Conservation (phyloP, 1,140 invertebrate species). For the Neodiprion lecontei region DNA sequence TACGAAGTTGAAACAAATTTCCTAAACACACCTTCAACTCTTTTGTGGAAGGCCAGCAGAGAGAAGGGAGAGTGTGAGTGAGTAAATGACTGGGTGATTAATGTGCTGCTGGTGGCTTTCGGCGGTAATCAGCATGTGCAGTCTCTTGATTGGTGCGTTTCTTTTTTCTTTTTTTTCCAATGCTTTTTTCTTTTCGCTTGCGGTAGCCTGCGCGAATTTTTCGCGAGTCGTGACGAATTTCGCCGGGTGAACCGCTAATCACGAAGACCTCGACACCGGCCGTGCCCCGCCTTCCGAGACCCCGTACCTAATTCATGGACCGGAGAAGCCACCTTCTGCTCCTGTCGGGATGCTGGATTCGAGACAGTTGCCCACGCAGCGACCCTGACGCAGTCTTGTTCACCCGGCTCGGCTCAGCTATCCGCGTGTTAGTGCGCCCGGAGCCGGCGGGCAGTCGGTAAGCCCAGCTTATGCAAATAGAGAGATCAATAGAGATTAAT, state of each 20-base stretch:
- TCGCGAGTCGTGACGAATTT: not conserved
- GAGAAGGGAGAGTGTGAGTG: not conserved
- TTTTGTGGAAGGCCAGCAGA: not conserved
- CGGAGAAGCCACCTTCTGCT: not conserved
- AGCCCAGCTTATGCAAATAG: conserved; percentile 46
- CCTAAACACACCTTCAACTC: not conserved
- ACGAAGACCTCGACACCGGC: too few relatives aligned
- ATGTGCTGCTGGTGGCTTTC: not conserved
- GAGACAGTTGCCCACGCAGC: not conserved
- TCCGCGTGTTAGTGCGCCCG: conserved; percentile 35
- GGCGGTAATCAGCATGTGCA: not conserved
- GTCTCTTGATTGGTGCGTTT: not conserved
- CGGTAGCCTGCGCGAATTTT: not conserved
- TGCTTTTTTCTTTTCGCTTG: not conserved
- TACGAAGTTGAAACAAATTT: not conserved
- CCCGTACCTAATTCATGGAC: not conserved
- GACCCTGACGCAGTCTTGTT: conserved; percentile 7
- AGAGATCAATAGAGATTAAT: conserved; percentile 42
- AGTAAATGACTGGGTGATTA: not conserved
- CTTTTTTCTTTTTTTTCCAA: not conserved
- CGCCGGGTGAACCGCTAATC: too few relatives aligned
- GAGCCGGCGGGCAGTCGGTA: conserved; percentile 39
- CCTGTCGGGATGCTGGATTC: not conserved
- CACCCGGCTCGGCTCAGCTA: conserved; percentile 9
- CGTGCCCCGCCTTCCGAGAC: not conserved